Evolutionary conservation across 2,888 invertebrate species (phyloP).

Genomic region (Platypus cylindrus): DNA sequence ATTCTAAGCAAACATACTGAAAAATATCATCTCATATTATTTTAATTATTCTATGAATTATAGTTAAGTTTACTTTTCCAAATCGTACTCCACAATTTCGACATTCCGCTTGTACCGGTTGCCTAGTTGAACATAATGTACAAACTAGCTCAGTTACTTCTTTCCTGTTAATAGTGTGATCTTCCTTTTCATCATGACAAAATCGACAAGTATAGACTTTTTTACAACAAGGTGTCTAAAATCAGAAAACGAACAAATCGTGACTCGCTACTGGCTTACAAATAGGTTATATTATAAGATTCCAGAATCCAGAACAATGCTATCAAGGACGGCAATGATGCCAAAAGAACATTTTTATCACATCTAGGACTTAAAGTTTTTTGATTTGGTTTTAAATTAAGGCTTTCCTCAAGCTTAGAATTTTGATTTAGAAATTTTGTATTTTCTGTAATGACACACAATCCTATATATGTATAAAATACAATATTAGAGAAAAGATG

Average conservation of each 20-base stretch:
- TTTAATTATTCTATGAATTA: background rate
- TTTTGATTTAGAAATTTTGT: too few species aligned
- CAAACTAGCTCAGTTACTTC: slow-evolving; percentile 74
- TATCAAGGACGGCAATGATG: too few species aligned
- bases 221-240: slow-evolving; percentile 79
- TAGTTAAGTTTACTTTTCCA: slow-evolving; percentile 49
- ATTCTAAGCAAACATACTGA: slow-evolving; percentile 75
- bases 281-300: too few species aligned
- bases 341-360: too few species aligned
- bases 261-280: too few species aligned
- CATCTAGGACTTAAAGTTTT: background rate
- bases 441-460: too few species aligned
- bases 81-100: slow-evolving; percentile 64
- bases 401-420: background rate
- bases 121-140: slow-evolving; percentile 65
- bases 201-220: slow-evolving; percentile 81
- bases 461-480: too few species aligned
- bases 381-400: background rate
- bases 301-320: too few species aligned
- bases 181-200: slow-evolving; percentile 80
- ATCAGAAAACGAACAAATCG: too few species aligned
- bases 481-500: too few species aligned
- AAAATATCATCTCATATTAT: slow-evolving; percentile 8
- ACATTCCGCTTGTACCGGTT: slow-evolving; percentile 68
- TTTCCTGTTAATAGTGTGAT: slow-evolving; percentile 73